Evolutionary conservation across 2,888 invertebrate species (phyloP).

Genomic region (Ophion ventricosus): DNA sequence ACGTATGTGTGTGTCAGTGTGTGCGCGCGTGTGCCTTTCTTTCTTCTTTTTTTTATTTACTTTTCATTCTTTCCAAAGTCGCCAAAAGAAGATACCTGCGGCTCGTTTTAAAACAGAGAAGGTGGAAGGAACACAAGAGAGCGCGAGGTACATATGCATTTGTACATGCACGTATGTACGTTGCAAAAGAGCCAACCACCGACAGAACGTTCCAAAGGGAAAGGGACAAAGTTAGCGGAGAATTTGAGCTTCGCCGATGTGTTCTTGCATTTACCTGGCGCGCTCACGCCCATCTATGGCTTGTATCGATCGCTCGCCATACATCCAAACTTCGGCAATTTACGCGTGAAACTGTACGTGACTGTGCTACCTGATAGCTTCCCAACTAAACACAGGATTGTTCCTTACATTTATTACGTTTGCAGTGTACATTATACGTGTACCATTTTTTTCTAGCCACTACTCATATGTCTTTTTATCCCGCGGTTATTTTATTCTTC

Average conservation of each 20-base stretch:
- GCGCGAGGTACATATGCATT: constrained; percentile 11
- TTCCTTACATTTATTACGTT: not conserved
- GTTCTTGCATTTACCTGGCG: constrained; percentile 43
- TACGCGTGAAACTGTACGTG: constrained; percentile 75
- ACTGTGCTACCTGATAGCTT: constrained; percentile 52
- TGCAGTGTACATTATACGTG: too few relatives aligned
- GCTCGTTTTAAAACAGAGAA: constrained; percentile 49
- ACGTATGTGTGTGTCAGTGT: constrained; percentile 54
- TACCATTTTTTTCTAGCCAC: too few relatives aligned
- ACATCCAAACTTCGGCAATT: constrained; percentile 73
- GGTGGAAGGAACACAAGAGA: constrained; percentile 34
- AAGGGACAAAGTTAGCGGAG: too few relatives aligned
- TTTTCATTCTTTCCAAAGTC: constrained; percentile 69
- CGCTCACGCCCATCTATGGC: constrained; percentile 67
- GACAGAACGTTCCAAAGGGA: not conserved
- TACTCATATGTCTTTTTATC: too few relatives aligned
- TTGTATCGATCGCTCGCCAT: constrained; percentile 67
- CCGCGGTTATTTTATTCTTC: too few relatives aligned
- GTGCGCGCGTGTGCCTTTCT: not conserved
- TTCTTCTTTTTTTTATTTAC: constrained; percentile 2
- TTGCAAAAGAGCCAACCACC: not conserved
- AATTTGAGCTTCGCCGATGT: constrained; percentile 42
- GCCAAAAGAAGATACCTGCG: constrained; percentile 68
- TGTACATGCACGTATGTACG: constrained; percentile 9
- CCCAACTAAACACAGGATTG: not conserved